Percentiles rank a stretch among this genome's conserved stretches.
These are phyloP conservation scores for Ennomos fuscantarius DNA, from an alignment of 2,888 invertebrate species.

Conservation along the genomic window DNA sequence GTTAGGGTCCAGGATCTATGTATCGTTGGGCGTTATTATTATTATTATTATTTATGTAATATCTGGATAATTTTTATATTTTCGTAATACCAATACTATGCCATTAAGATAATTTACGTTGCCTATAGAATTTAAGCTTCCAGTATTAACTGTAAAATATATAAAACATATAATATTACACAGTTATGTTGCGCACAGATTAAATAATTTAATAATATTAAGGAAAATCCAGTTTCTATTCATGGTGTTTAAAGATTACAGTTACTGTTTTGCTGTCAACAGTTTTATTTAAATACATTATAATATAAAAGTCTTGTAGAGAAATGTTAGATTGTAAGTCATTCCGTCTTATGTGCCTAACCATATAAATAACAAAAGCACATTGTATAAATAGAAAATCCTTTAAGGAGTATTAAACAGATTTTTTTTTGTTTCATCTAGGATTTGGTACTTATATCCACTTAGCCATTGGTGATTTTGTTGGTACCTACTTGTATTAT, in stretches of 20 bases:
- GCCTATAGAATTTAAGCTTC: constrained; percentile 10
- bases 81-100: constrained; percentile 14
- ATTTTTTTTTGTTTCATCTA: too few species aligned
- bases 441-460: too few species aligned
- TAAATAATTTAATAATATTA: constrained; percentile 35
- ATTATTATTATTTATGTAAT: too few species aligned
- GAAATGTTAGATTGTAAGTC: constrained; percentile 4
- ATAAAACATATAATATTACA: constrained; percentile 20
- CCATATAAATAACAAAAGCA: too few species aligned
- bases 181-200: constrained; percentile 43
- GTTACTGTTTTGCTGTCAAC: not conserved
- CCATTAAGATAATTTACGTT: constrained; percentile 2
- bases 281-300: not conserved
- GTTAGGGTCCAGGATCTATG: too few species aligned
- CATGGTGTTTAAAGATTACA: constrained; percentile 4
- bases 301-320: not conserved
- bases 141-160: constrained; percentile 21
- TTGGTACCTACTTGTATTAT: too few species aligned
- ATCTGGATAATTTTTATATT: not conserved
- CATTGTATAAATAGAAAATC: too few species aligned
- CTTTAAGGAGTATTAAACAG: too few species aligned
- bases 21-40: too few species aligned
- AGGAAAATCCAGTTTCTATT: constrained; percentile 19
- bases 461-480: too few species aligned
- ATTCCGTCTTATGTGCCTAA: constrained; percentile 20